Evolutionary conservation across 2,888 invertebrate genomes (phyloP).

Genomic region (Pilophorus perplexus): DNA sequence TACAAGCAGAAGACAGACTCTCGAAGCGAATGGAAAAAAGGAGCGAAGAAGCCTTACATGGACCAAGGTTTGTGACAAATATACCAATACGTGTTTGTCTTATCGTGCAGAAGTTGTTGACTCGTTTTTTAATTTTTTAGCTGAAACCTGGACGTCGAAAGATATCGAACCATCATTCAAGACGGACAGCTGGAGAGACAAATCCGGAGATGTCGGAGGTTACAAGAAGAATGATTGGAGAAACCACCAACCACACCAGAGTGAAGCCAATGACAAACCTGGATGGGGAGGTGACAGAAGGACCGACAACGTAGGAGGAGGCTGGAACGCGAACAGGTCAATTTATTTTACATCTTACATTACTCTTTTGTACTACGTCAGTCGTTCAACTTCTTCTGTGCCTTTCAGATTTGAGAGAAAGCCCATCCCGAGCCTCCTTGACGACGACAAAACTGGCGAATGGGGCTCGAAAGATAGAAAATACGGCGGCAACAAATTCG

Average conservation of each 20-base stretch:
- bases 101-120: not conserved
- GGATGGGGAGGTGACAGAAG: not conserved
- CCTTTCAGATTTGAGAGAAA: constrained; percentile 14
- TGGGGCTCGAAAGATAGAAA: not conserved
- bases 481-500: constrained; percentile 14
- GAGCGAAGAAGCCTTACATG: constrained; percentile 21
- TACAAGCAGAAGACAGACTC: not conserved
- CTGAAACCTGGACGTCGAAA: too few species aligned
- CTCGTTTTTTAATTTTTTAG: not conserved
- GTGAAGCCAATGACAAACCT: not conserved
- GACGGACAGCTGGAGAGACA: constrained; percentile 1
- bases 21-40: constrained; percentile 22
- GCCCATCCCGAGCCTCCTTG: not conserved
- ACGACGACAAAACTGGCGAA: not conserved
- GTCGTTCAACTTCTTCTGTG: not conserved
- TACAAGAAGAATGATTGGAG: constrained; percentile 1
- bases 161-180: not conserved
- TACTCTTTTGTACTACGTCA: not conserved
- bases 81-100: not conserved
- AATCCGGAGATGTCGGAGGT: not conserved
- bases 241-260: too few species aligned
- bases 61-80: constrained; percentile 6
- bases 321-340: too few species aligned
- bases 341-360: not conserved
- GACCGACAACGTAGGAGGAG: too few species aligned